Conservation (phyloP, 2,113 vertebrate genomes). For the Labrus mixtus region DNA sequence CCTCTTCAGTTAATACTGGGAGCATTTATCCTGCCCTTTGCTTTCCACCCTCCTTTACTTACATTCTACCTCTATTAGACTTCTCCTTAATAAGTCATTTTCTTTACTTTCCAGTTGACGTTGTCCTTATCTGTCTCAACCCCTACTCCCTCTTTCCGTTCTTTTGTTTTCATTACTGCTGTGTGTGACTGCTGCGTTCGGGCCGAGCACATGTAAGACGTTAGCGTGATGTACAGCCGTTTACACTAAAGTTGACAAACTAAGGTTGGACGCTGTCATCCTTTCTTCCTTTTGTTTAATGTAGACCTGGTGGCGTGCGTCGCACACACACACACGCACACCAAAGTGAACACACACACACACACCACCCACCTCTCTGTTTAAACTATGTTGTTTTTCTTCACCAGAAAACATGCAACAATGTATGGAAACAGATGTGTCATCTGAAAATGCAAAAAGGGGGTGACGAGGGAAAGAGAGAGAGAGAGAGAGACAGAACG, state of each 20-base stretch:
- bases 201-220: slow-evolving; percentile 74
- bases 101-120: slow-evolving; percentile 13
- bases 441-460: slow-evolving; percentile 57
- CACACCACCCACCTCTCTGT: slow-evolving; percentile 71
- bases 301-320: slow-evolving; percentile 55
- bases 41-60: slow-evolving; percentile 31
- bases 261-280: slow-evolving; percentile 71
- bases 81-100: slow-evolving; percentile 6
- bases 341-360: too few species aligned
- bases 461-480: too few species aligned
- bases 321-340: not conserved
- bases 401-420: slow-evolving; percentile 78
- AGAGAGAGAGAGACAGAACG: slow-evolving; percentile 27
- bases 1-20: slow-evolving; percentile 65
- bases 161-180: slow-evolving; percentile 55
- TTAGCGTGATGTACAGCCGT: slow-evolving; percentile 78
- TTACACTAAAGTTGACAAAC: slow-evolving; percentile 83
- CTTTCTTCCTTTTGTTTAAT: slow-evolving; percentile 73
- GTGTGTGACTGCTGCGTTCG: slow-evolving; percentile 53
- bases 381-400: slow-evolving; percentile 76
- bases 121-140: slow-evolving; percentile 25
- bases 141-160: slow-evolving; percentile 29
- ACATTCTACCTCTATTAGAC: slow-evolving; percentile 28
- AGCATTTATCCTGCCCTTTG: slow-evolving; percentile 64
- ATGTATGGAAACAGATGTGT: slow-evolving; percentile 83